Percentiles rank a stretch among this genome's conserved stretches.
Evolutionary conservation across 2,113 vertebrate genomes (phyloP).

Genomic region (Ammospiza caudacuta): DNA sequence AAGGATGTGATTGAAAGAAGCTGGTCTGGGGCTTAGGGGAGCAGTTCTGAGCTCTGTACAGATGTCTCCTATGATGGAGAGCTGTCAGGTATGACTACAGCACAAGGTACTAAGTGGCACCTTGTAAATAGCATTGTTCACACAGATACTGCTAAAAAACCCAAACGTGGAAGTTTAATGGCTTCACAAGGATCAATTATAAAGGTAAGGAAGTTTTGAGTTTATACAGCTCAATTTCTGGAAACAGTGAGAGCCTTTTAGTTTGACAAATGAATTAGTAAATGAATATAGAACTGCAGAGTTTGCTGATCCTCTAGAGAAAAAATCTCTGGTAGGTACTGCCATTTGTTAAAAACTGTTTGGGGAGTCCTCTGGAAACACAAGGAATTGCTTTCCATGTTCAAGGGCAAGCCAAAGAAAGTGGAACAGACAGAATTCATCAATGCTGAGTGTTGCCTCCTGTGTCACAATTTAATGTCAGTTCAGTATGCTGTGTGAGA

Average conservation of each 20-base stretch:
- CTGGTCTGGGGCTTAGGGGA: not conserved
- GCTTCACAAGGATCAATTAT: not conserved
- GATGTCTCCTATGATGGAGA: not conserved
- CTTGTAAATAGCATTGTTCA: not conserved
- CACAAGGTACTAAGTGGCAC: not conserved
- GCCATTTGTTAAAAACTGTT: not conserved
- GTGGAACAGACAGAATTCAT: not conserved
- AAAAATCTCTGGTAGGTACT: not conserved
- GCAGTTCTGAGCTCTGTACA: not conserved
- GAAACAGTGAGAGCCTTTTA: not conserved
- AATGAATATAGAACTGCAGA: not conserved
- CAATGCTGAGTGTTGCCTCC: not conserved
- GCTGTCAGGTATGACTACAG: not conserved
- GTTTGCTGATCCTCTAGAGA: not conserved
- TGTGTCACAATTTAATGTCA: not conserved
- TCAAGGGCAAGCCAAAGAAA: not conserved
- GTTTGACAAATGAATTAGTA: conserved; percentile 2
- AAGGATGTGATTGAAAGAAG: not conserved
- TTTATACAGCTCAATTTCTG: not conserved
- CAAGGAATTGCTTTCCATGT: not conserved
- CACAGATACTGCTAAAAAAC: not conserved
- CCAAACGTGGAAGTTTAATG: not conserved
- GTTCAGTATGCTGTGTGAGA: not conserved
- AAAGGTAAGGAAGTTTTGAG: not conserved
- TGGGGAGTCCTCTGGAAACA: not conserved